These are phyloP conservation scores for Aplocera efformata DNA, from an alignment of 2,888 invertebrate genomes.

Conservation along the genomic window DNA sequence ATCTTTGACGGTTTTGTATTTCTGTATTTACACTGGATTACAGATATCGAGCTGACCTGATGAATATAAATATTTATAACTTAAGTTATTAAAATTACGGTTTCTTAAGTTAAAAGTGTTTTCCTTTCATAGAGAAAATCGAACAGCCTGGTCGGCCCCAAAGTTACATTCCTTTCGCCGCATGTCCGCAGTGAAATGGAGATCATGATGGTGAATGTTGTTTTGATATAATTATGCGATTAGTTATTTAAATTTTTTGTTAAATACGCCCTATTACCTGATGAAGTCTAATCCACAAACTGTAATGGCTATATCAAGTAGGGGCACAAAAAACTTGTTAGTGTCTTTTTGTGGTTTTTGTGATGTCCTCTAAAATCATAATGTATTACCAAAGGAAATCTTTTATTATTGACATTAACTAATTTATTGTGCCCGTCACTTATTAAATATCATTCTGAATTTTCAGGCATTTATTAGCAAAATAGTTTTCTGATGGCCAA, in stretches of 20 bases:
- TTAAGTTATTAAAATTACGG: conserved; percentile 82
- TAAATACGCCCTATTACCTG: conserved; percentile 63
- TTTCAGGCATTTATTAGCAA: conserved; percentile 79
- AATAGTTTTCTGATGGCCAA: conserved; percentile 78
- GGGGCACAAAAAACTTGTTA: conserved; percentile 79
- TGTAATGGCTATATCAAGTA: conserved; percentile 74
- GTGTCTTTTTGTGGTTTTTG: conserved; percentile 70
- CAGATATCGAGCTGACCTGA: conserved; percentile 82
- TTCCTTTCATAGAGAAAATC: conserved; percentile 71
- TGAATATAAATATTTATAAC: conserved; percentile 83
- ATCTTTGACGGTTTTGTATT: conserved; percentile 82
- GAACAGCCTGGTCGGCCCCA: conserved; percentile 74
- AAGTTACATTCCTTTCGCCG: conserved; percentile 77
- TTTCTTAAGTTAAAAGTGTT: conserved; percentile 82
- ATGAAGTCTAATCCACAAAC: conserved; percentile 56
- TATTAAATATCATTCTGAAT: conserved; percentile 71
- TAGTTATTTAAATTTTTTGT: conserved; percentile 60
- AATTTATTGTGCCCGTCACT: conserved; percentile 76
- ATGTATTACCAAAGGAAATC: conserved; percentile 67
- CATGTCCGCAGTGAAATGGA: conserved; percentile 77
- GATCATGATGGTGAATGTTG: conserved; percentile 70
- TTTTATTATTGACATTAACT: conserved; percentile 71
- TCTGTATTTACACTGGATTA: conserved; percentile 82
- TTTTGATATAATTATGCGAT: conserved; percentile 62
- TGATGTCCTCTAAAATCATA: conserved; percentile 59